Evolutionary conservation across 2,113 vertebrate species (phyloP).

Genomic region (Petroica traversi): DNA sequence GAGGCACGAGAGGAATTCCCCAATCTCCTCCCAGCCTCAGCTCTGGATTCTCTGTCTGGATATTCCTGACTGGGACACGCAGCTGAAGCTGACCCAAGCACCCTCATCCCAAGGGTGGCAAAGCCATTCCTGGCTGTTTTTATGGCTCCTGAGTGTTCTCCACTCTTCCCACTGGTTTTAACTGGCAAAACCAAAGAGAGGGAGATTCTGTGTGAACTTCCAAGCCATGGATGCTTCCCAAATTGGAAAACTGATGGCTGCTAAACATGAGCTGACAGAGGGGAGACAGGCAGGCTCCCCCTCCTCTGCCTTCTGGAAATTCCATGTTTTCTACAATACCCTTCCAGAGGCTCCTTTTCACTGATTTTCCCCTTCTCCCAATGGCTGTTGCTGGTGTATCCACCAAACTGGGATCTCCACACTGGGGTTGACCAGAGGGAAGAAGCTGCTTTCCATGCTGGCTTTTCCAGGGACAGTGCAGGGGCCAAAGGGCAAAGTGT

Average conservation of each 20-base stretch:
- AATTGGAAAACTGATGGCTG: not conserved
- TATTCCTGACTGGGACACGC: not conserved
- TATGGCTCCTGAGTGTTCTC: accelerated
- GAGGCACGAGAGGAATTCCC: conserved; percentile 64
- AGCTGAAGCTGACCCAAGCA: not conserved
- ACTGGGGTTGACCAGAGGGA: accelerated
- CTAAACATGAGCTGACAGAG: not conserved
- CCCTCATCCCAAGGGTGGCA: not conserved
- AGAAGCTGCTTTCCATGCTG: not conserved
- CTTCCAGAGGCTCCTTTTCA: not conserved
- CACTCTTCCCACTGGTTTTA: not conserved
- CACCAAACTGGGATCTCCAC: accelerated
- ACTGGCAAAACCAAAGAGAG: not conserved
- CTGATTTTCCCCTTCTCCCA: not conserved
- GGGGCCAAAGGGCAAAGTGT: not conserved
- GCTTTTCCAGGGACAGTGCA: not conserved
- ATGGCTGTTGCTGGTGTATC: not conserved
- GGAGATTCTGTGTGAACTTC: not conserved
- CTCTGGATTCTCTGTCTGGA: not conserved
- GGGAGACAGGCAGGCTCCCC: not conserved
- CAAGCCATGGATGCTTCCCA: not conserved
- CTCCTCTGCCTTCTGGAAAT: not conserved
- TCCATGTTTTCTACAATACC: not conserved
- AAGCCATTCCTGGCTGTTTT: not conserved
- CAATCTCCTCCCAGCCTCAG: not conserved